Evolutionary conservation across 2,797 vertebrate genomes (phyloP).

Genomic region (Anolis apletophallus): DNA sequence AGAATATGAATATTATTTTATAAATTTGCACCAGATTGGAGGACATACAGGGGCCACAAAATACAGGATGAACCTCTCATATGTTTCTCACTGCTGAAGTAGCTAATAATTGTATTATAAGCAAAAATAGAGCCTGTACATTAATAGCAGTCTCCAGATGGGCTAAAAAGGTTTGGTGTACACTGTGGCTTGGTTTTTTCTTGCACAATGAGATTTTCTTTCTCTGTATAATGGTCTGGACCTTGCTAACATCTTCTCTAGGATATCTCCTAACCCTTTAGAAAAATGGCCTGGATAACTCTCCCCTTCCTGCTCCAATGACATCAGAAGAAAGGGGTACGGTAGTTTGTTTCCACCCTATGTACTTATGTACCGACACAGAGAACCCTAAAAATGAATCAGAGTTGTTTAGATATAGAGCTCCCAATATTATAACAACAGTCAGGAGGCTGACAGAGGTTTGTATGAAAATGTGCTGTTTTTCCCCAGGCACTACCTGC

Average conservation of each 20-base stretch:
- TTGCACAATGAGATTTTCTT: too few relatives aligned
- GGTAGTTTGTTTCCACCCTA: not conserved
- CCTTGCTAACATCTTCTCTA: too few relatives aligned
- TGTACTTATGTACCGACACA: not conserved
- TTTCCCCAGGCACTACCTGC: not conserved
- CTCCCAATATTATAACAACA: not conserved
- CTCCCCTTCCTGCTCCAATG: not conserved
- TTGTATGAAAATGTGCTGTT: too few relatives aligned
- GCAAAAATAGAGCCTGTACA: not conserved
- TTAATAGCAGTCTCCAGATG: not conserved
- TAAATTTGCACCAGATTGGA: too few relatives aligned
- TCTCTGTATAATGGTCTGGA: too few relatives aligned
- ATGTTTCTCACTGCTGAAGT: too few relatives aligned
- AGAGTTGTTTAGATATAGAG: not conserved
- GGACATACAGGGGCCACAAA: too few relatives aligned
- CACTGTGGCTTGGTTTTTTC: not conserved
- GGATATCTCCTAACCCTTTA: not conserved
- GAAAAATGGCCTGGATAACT: not conserved
- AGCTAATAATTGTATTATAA: not conserved
- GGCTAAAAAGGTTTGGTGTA: not conserved
- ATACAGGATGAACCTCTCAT: too few relatives aligned
- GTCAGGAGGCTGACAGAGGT: not conserved
- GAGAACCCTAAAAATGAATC: not conserved
- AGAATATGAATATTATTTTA: too few relatives aligned
- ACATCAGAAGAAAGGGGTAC: too few relatives aligned